These are phyloP conservation scores for Dendrocincla fuliginosa DNA, from an alignment of 2,797 vertebrate species.

Conservation along the genomic window DNA sequence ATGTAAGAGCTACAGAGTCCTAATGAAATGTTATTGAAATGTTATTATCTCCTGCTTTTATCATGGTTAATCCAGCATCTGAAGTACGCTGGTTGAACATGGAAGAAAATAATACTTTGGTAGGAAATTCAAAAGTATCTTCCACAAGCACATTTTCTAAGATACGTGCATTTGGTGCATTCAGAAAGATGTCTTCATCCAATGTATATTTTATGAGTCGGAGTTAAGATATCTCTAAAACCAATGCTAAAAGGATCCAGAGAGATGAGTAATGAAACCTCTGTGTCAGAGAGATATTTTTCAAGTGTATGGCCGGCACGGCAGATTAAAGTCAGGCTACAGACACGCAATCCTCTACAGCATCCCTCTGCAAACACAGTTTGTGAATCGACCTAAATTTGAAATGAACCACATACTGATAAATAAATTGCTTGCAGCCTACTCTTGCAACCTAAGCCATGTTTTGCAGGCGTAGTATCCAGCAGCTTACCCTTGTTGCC, in stretches of 20 bases:
- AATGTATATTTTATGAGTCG: background rate
- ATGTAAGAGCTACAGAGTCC: background rate
- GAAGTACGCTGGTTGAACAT: accelerated
- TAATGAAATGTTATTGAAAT: background rate
- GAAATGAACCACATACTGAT: background rate
- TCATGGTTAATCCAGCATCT: background rate
- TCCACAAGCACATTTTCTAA: background rate
- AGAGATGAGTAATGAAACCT: background rate
- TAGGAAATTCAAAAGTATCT: background rate
- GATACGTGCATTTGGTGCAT: background rate
- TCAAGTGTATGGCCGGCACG: background rate
- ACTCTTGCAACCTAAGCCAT: background rate
- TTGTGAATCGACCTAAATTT: background rate
- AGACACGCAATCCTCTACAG: background rate
- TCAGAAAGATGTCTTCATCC: background rate
- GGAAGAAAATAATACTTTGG: background rate
- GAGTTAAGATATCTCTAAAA: background rate
- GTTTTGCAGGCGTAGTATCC: background rate
- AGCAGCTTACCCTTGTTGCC: background rate
- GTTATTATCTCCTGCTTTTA: background rate
- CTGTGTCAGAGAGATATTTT: background rate
- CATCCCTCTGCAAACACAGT: background rate
- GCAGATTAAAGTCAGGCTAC: background rate
- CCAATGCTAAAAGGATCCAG: background rate
- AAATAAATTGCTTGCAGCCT: background rate